Evolutionary conservation across 2,888 invertebrate species (phyloP).

Genomic region (Phania funesta): DNA sequence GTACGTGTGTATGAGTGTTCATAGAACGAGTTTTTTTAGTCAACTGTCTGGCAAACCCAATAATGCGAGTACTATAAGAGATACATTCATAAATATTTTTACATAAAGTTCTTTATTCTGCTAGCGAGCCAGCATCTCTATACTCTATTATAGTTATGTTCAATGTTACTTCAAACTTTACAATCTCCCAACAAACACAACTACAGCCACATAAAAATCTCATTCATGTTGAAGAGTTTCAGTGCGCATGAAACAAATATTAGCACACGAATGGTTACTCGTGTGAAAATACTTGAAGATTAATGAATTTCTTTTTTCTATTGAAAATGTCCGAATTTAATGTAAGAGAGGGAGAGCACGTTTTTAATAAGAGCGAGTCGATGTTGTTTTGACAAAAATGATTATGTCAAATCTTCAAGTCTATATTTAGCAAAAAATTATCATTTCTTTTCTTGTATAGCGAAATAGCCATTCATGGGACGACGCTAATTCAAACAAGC

Average conservation of each 20-base stretch:
- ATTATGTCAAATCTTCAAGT: too few species aligned
- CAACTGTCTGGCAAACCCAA: constrained; percentile 7
- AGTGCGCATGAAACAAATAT: constrained; percentile 54
- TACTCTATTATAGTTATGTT: neutral
- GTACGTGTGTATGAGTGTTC: neutral
- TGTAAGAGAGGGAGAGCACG: too few species aligned
- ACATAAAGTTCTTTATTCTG: too few species aligned
- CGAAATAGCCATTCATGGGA: too few species aligned
- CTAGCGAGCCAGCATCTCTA: neutral
- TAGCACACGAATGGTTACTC: neutral
- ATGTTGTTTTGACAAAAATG: too few species aligned
- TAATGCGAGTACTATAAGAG: constrained; percentile 31
- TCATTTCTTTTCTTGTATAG: too few species aligned
- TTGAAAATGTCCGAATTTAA: neutral
- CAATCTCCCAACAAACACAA: neutral
- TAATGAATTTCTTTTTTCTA: constrained; percentile 31
- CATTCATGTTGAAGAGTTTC: constrained; percentile 37
- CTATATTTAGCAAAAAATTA: too few species aligned
- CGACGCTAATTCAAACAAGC: too few species aligned
- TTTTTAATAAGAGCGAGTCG: neutral
- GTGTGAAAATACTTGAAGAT: constrained; percentile 12
- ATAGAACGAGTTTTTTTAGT: constrained; percentile 23
- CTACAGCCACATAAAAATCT: constrained; percentile 33
- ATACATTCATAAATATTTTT: constrained; percentile 16
- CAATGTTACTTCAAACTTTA: constrained; percentile 11